Base-by-base conservation (phyloP, 2,113 vertebrate species). In the Peromyscus californicus region DNA sequence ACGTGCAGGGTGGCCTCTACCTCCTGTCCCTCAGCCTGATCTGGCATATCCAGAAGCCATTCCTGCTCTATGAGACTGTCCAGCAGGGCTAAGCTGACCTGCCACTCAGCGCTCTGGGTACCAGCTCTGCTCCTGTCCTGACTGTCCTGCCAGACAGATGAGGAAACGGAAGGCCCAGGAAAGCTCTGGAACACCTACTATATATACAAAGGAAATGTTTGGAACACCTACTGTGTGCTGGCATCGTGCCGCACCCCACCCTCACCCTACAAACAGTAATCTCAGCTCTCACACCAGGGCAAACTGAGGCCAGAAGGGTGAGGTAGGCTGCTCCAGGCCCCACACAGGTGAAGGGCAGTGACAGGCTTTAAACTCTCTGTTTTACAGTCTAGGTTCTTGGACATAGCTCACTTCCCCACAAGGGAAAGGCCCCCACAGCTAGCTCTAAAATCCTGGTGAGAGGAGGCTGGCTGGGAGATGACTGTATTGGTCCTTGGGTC, bases 371-470 rank as follows among this genome's bases (percentile, higher is more conserved):
- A 89, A 48, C 21, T 61, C 19, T 75, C 8, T 69, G 8, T 76
- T 7, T 67, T 67, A 0, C 8, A 19, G 4, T 42, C 0, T 16
- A 8, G 10, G 0, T 0, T 51, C 48, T 22, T 29, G 33, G 57
- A 31, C 48, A 82, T 17, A 13, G 0, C 6, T 24, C 13, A 29
- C 31, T 57, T 10, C 4, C 2, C 39, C 12, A 16, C 45, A 26
- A 33, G 89, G 74, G 65, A 74, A 83, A 86, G 94, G 21, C 17
- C 84, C 31, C 39, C 36, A n/a, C 0, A 80, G 33, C 5, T 24
- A 76, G 51, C 29, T 78, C 8, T 80, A 42, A 78, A 45, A 78
- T 13, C 13, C 4, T 21, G 12, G 7, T n/a, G 15, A 42, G 22
- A 42, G 9, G 8, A 89, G 24, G 78, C 51, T 89, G 67, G 61